Conservation (phyloP, 1,140 invertebrate species). For the Pachyrhynchus sulphureomaculatus region DNA sequence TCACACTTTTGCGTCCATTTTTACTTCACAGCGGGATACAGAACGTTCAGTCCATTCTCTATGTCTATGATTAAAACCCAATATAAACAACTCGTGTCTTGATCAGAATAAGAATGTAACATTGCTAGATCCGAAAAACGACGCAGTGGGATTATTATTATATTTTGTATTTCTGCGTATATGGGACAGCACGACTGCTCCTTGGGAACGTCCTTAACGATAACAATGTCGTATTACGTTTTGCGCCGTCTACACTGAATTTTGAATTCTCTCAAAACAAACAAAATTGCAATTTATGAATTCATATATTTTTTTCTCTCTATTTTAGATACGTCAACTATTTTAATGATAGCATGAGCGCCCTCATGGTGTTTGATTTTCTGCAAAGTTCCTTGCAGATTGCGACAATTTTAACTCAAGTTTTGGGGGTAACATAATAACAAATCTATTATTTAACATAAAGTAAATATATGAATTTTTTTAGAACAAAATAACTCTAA, state of each 20-base stretch:
- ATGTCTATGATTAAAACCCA: no score
- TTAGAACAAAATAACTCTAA: constrained; percentile 4
- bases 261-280: neutral
- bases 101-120: no score
- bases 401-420: constrained; percentile 11
- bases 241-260: neutral
- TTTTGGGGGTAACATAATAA: constrained; percentile 2
- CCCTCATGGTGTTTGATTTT: constrained; percentile 25
- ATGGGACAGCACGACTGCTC: no score
- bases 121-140: no score
- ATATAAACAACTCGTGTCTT: no score
- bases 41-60: no score
- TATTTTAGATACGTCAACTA: constrained; percentile 26
- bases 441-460: neutral
- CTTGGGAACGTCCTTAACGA: no score
- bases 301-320: neutral
- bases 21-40: no score
- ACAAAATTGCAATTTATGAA: neutral
- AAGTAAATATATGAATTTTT: neutral
- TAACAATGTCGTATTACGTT: no score
- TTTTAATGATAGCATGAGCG: constrained; percentile 18
- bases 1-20: no score
- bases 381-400: constrained; percentile 27
- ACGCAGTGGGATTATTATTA: no score
- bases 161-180: no score